Base-by-base conservation (phyloP, 2,888 invertebrate species). In the Hypolimnas misippus region DNA sequence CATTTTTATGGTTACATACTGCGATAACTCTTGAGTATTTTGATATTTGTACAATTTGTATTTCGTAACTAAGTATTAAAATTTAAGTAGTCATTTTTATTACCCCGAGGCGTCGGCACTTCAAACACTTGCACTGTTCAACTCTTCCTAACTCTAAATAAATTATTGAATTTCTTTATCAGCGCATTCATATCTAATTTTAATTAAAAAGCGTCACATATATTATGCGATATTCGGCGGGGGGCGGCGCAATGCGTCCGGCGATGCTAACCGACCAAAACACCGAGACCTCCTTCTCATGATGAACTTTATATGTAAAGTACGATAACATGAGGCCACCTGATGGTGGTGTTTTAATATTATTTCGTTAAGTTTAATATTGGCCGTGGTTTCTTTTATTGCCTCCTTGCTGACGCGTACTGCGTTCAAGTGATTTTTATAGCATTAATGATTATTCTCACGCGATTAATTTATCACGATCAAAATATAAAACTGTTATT, bases 301-400 rank as follows among this genome's bases (percentile, higher is more conserved):
- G 79, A 76, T 63, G 66, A 73, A 69, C 68, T 69, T 65, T 66
- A 68, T 71, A 69, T 65, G 66, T 70, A 68, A 66, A 66, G 68
- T 59, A 73, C 73, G 65, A 70, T 66, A 71, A 72, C 66, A 69
- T 76, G 68, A 77, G 89, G 73, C 81, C 88, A 75, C 64, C 31
- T 56, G 69, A 76, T 64, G 67, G 65, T 86, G 85, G 89, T 73
- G 79, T 81, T 84, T 83, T 86, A 83, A 81, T 89, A 91, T 90
- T 89, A 89, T 83, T 89, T 89, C 89, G 89, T 90, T 89, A 89
- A 89, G 86, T 89, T 89, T 92, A 89, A 90, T 91, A 92, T 89
- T 90, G 84, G 84, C 84, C 74, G 81, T 84, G 80, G 83, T 89
- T 89, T 89, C 84, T 88, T 87, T 87, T 89, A 89, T 90, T 90